phyloP scores from a whole-genome alignment of 2,797 vertebrate genomes.

The Centroberyx gerrardi region DNA sequence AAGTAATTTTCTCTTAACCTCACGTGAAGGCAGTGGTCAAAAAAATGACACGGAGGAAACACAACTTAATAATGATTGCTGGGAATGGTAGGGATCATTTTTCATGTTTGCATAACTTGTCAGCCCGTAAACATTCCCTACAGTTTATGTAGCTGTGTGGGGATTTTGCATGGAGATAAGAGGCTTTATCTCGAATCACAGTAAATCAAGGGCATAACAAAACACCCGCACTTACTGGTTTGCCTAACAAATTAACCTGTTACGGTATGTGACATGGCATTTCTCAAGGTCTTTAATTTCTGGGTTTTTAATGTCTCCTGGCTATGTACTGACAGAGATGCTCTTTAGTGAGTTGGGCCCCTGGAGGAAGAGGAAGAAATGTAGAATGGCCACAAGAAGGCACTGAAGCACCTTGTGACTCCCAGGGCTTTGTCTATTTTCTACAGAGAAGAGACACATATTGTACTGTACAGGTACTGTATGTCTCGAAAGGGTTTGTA shows the following conservation, averaged over 20 bases:
- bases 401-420: slow-evolving; percentile 71
- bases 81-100: slow-evolving; percentile 43
- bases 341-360: not conserved
- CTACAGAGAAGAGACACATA: not conserved
- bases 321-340: not conserved
- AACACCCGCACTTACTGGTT: slow-evolving; percentile 7
- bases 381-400: slow-evolving; percentile 75
- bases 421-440: not conserved
- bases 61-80: slow-evolving; percentile 46
- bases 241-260: slow-evolving; percentile 10
- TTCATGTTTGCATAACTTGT: slow-evolving; percentile 50
- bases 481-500: not conserved
- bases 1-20: slow-evolving; percentile 65
- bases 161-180: slow-evolving; percentile 42
- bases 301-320: not conserved
- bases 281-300: slow-evolving; percentile 6
- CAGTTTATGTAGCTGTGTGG: slow-evolving; percentile 14
- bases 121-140: slow-evolving; percentile 43
- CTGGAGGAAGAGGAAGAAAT: slow-evolving; percentile 18
- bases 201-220: slow-evolving; percentile 10
- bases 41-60: slow-evolving; percentile 21
- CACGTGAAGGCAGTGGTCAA: slow-evolving; percentile 37
- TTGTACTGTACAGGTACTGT: not conserved
- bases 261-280: not conserved
- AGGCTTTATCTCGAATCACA: slow-evolving; percentile 39